Evolutionary conservation across 2,888 invertebrate genomes (phyloP), one percentile per base, ranked within the genome.

Genomic region (Diarsia mendica): DNA sequence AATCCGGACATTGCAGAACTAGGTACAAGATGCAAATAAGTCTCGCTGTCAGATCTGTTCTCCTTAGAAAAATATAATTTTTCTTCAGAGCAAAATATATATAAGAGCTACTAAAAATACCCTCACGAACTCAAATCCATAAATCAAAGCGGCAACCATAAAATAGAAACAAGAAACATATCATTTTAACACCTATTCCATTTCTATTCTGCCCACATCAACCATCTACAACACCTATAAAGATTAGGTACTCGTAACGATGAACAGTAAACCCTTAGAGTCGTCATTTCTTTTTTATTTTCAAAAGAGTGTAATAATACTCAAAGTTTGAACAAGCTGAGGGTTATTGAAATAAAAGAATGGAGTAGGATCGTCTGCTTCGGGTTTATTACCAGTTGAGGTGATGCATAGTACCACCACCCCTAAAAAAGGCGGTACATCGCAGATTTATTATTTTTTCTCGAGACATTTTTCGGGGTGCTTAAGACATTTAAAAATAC

Each of bases 281-380:
- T 61, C 44, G 67, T 58, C 79, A 78, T 89, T 89, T 85, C 86
- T 88, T 89, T 91, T 90, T 92, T 91, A 89, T 90, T 90, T 89
- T 87, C 85, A 87, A 76, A 90, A 90, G 87, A 89, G 85, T 85
- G 87, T 91, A 92, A 93, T 92, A 93, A 92, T 91, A 90, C 90
- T 91, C 88, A 90, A 93, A 93, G 88, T 92, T 93, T 87, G 85
- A 84, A 92, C 89, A 89, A 91, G 88, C 89, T 88, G 87, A 88
- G 90, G 90, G 90, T 91, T 93, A 94, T 94, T 93, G 94, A 94
- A 95, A 92, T 92, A 92, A 94, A 94, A 92, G 91, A 91, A 91
- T 88, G 88, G 83, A 85, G 88, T 86, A 88, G 86, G 89, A 88
- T 88, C 88, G 87, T 90, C 89, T 88, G 84, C 80, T 79, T 82